Base-by-base conservation (phyloP, 2,888 invertebrate genomes). In the Sphaerolaimus hirsutus region DNA sequence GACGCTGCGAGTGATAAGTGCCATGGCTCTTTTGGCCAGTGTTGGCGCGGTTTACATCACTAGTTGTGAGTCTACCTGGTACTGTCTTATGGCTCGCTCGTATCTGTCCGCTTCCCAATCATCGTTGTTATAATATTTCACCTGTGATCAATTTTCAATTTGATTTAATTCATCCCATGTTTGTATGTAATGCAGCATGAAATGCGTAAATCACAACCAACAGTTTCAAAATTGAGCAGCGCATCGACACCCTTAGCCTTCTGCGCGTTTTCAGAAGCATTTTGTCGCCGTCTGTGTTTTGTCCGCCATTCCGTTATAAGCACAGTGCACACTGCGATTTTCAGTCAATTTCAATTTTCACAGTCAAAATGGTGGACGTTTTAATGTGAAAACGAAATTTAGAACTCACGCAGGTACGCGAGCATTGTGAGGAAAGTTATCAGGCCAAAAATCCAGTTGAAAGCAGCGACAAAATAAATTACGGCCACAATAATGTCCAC, bases 241-340 rank as follows among this genome's bases (percentile, higher is more conserved):
- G 93, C 91, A 66, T 97, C 93, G 0, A 93, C 87, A 19, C 53
- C 56, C 49, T 79, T 75, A 4, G 86, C 81, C 57, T 82, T 78
- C 49, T 80, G 78, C 35, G 78, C 81, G 66, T 93, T 97, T 62
- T 93, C 91, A 0, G 84, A 79, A 26, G 77, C 70, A 67, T 93
- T 97, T 86, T 89, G 87, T 4, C 78, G 74, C 29, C 91, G 72
- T 55, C 89, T 79, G 68, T 75, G 93, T 65, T 91, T 83, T 0
- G 91, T 93, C 17, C 93, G 74, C 93, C 93, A 93, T 68, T 93
- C 91, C 0, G 93, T 93, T n/a, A 93, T 74, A 19, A 69, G 66
- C 59, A 93, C 76, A 1, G 93, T 93, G 14, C 76, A 73, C 60
- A 71, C 84, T 87, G 65, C 17, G 68, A 14, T 40, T 40, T 14